Percentiles rank a stretch among this genome's conserved stretches.
Evolutionary conservation across 2,888 invertebrate genomes (phyloP).

Genomic region (Xanthorhoe spadicearia): DNA sequence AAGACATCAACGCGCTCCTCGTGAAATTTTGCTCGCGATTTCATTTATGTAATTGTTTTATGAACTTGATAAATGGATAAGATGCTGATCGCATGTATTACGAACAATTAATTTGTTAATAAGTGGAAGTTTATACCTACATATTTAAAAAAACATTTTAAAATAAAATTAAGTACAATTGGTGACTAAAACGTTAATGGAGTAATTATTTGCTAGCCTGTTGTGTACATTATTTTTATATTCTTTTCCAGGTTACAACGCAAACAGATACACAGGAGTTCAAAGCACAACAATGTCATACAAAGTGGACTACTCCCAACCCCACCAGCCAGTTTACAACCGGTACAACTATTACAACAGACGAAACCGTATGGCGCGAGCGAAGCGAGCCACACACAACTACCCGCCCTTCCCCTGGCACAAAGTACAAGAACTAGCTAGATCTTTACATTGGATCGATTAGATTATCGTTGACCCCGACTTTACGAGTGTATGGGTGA

Average conservation of each 20-base stretch:
- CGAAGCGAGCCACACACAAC: constrained; percentile 71
- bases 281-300: constrained; percentile 79
- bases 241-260: constrained; percentile 69
- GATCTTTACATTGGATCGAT: constrained; percentile 88
- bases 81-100: no score
- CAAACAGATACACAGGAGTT: constrained; percentile 70
- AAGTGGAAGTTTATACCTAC: no score
- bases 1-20: constrained; percentile 29
- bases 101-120: no score
- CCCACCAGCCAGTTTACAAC: constrained; percentile 78
- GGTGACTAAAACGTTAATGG: no score
- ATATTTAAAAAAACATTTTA: no score
- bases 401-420: constrained; percentile 91
- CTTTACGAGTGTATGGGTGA: background rate
- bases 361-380: constrained; percentile 70
- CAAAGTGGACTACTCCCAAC: constrained; percentile 81
- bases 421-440: constrained; percentile 88
- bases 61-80: background rate
- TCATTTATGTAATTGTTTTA: background rate
- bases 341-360: constrained; percentile 79
- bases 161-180: no score
- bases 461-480: constrained; percentile 34
- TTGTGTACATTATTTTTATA: background rate
- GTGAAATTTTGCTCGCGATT: background rate
- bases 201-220: no score